phyloP scores from a whole-genome alignment of 1,140 invertebrate genomes.

The Drosophila burlai region DNA sequence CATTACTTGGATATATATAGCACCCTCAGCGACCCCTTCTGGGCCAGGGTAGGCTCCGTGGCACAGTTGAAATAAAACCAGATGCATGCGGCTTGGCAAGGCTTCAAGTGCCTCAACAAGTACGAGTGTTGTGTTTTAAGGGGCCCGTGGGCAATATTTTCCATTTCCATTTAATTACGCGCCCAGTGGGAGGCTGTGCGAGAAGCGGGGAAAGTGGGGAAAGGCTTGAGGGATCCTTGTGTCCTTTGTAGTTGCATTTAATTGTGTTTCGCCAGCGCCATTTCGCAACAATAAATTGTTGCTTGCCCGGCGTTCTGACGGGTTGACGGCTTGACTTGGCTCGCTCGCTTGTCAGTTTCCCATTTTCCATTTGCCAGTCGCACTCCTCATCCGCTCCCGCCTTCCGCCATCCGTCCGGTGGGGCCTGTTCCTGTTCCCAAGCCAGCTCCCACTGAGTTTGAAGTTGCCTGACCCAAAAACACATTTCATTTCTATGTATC shows the following conservation, averaged over 20 bases:
- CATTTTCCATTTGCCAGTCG: constrained; percentile 51
- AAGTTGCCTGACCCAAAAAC: constrained; percentile 84
- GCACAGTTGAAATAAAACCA: constrained; percentile 30
- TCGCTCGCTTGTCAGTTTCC: constrained; percentile 35
- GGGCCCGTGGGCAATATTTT: constrained; percentile 50
- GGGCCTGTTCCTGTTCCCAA: constrained; percentile 53
- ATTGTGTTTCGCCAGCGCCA: constrained; percentile 73
- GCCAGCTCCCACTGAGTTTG: constrained; percentile 45
- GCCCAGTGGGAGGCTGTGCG: constrained; percentile 29
- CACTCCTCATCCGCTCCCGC: constrained; percentile 35
- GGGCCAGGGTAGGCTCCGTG: constrained; percentile 22
- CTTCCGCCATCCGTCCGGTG: constrained; percentile 27
- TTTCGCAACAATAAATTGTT: constrained; percentile 79
- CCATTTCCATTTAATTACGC: constrained; percentile 77
- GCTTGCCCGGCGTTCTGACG: constrained; percentile 22
- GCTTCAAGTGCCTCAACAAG: constrained; percentile 63
- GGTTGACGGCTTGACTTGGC: constrained; percentile 47
- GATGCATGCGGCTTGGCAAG: constrained; percentile 48
- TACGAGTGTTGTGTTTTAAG: constrained; percentile 37
- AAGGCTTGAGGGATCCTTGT: constrained; percentile 25
- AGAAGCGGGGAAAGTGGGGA: background rate
- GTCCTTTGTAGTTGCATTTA: constrained; percentile 70
- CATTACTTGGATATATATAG: constrained; percentile 1
- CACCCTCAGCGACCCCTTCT: constrained; percentile 18
- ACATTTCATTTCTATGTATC: constrained; percentile 72